Base-by-base conservation (phyloP, 2,797 vertebrate species). In the Sciurus vulgaris region DNA sequence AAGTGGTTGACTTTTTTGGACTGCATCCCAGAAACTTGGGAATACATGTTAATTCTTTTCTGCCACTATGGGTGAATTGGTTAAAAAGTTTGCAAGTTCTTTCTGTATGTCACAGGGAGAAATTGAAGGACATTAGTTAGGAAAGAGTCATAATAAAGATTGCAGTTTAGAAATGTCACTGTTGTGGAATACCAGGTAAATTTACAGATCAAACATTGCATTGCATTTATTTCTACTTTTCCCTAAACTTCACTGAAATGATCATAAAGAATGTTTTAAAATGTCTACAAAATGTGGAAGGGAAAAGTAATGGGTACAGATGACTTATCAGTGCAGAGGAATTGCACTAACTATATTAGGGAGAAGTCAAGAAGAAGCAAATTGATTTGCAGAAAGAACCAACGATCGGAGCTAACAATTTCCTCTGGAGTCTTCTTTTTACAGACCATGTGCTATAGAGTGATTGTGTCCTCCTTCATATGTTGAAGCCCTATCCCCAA, bases 1-100 rank as follows among this genome's bases (percentile, higher is more conserved):
- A 61, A 95, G 61, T 95, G 54, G 67, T 82, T 96, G 93, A 94
- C 89, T 97, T 94, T 89, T 96, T 97, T 96, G 96, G 95, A 97
- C 11, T 35, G 3, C 11, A 33, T 94, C 93, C 96, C 93, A 91
- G 95, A 96, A 94, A 85, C 84, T 92, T 69, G 30, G 51, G n/a
- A 65, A 69, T 81, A 49, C 79, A 82, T 77, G 59, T 35, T 88
- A 69, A 73, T 87, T 95, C 72, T 95, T 89, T 86, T 76, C 83
- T 89, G 70, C 30, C 22, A 18, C 41, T 17, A 5, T 33, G 51
- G 84, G 65, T 3, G 4, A n/a, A 12, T 35, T 78, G 65, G 82
- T 47, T 94, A 56, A 51, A 54, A 93, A 95, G 95, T 94, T 86
- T 87, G 38, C 86, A 79, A 84, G 38, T 89, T 77, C n/a, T 95